A percentile compares a stretch with the other conserved stretches of the same genome.
phyloP scores from a whole-genome alignment of 1,140 invertebrate species.

The Megalonaias nervosa region DNA sequence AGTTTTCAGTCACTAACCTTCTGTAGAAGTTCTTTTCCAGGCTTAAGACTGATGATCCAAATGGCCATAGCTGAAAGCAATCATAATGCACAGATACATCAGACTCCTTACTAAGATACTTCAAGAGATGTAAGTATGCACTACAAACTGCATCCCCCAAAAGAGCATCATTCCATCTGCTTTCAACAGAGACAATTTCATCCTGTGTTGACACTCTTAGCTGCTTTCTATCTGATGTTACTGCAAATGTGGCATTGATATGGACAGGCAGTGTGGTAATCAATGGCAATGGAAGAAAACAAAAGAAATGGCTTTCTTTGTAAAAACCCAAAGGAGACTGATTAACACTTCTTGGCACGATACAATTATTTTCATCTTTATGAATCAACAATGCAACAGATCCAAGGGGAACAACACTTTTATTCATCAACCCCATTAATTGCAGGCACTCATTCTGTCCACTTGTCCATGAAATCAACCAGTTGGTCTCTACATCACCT shows the following conservation, averaged over 20 bases:
- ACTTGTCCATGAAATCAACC: conserved; percentile 29
- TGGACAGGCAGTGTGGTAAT: conserved; percentile 26
- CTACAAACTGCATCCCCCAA: conserved; percentile 6
- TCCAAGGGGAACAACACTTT: conserved; percentile 32
- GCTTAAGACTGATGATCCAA: background rate
- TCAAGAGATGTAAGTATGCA: conserved; percentile 5
- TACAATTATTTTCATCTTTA: background rate
- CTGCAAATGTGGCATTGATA: conserved; percentile 33
- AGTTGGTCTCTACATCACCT: background rate
- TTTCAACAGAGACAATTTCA: conserved; percentile 7
- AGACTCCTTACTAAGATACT: background rate
- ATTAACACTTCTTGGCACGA: background rate
- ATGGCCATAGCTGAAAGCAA: conserved; percentile 11
- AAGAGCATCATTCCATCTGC: conserved; percentile 11
- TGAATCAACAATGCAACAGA: conserved; percentile 14
- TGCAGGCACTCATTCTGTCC: background rate
- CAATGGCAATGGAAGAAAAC: conserved; percentile 34
- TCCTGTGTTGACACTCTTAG: conserved; percentile 9
- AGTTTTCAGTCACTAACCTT: background rate
- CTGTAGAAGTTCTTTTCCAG: background rate
- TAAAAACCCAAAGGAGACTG: conserved; percentile 23
- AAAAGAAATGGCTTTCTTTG: conserved; percentile 29
- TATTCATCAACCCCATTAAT: conserved; percentile 3
- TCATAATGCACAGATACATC: background rate
- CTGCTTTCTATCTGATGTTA: conserved; percentile 19